Percentiles rank a stretch among this genome's conserved stretches.
These are phyloP conservation scores for Hormaphis cornu DNA, from an alignment of 1,140 invertebrate species.

Conservation along the genomic window DNA sequence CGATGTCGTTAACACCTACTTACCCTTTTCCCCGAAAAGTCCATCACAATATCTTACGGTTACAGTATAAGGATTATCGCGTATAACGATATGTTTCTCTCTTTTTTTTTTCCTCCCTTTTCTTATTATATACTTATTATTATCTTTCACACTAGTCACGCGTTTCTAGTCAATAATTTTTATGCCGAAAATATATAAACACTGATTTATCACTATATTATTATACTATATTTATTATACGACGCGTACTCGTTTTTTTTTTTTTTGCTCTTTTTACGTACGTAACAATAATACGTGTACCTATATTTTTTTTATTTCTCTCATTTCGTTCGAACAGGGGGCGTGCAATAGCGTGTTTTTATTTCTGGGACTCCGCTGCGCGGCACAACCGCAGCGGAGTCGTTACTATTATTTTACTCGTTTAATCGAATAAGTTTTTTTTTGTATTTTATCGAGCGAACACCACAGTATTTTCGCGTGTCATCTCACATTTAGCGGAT, in stretches of 20 bases:
- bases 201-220: neutral
- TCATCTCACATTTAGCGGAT: neutral
- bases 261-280: neutral
- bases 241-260: too few species aligned
- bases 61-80: too few species aligned
- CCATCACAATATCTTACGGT: too few species aligned
- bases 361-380: neutral
- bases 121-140: neutral
- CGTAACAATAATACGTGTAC: neutral
- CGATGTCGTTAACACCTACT: too few species aligned
- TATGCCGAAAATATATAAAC: neutral
- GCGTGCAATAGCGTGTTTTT: constrained; percentile 24
- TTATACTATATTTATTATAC: neutral
- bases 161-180: constrained; percentile 7
- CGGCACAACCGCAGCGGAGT: neutral
- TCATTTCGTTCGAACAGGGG: neutral
- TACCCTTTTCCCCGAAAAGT: too few species aligned
- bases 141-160: constrained; percentile 23
- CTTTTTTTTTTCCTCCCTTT: neutral
- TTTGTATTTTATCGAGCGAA: neutral
- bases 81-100: neutral
- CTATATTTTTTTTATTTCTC: neutral
- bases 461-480: neutral
- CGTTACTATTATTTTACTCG: neutral
- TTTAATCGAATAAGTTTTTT: neutral